Evolutionary conservation across 2,797 vertebrate species (phyloP), one percentile per base, ranked within the genome.

Genomic region (Tarsius wallacei): DNA sequence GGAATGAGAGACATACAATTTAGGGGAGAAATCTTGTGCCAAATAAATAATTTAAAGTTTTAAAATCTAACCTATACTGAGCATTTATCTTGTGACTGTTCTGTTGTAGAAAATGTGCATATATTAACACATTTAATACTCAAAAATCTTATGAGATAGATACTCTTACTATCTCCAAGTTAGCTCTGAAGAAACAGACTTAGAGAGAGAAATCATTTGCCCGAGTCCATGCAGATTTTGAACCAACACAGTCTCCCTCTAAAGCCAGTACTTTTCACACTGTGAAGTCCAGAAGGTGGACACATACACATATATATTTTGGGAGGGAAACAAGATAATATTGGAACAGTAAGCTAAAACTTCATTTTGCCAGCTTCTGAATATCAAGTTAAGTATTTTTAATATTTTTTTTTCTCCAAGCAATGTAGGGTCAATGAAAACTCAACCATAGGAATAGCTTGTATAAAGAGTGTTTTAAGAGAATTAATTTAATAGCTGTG

Each of bases 401-500:
- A 96, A 78, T 51, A 57, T 36, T 57, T 97, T 42, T 97, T 42
- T 76, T 89, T 59, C 33, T 63, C 57, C 36, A 77, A 81, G 31
- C 49, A 73, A 76, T 64, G n/a, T 91, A 17, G 42, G 87, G 24
- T 87, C 47, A 83, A 7, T 96, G 77, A 95, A 94, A 28, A 92
- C 68, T 84, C 3, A 2, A 66, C 3, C 22, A 93, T 85, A 87
- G 5, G 16, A 94, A 55, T 31, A 53, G 14, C 42, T 80, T 90
- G 31, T 24, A 74, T 3, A 74, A 93, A 74, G 21, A 64, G 10
- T n/a, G 15, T 55, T 94, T 96, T 96, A 64, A 87, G 24, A 49
- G 59, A 73, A 90, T 87, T 89, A 94, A 85, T 68, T 61, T 94
- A 94, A 94, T 90, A 86, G 17, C 71, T 49, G 16, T 83, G 6